Percentiles rank a stretch among this genome's conserved stretches.
Conservation (phyloP, 64 coral and sea anemone genomes). For the Astreopora myriophthalma region DNA sequence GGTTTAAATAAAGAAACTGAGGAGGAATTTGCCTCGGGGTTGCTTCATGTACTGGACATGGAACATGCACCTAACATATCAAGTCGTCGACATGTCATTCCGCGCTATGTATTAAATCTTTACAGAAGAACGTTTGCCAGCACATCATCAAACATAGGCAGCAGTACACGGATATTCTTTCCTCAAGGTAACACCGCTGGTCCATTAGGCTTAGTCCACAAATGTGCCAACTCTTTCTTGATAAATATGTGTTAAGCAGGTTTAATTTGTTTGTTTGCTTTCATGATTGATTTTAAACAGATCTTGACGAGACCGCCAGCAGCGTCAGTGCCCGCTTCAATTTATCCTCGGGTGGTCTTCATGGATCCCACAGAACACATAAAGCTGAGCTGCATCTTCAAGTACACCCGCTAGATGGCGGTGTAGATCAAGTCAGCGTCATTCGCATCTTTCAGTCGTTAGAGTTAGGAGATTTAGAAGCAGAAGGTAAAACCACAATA, state of each 20-base stretch:
- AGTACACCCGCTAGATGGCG: not conserved
- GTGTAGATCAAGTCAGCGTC: not conserved
- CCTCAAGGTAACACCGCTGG: constrained; percentile 21
- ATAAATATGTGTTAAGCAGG: constrained; percentile 6
- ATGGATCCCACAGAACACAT: not conserved
- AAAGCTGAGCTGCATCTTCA: constrained; percentile 19
- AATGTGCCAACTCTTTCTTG: constrained; percentile 17
- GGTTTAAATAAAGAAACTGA: not conserved
- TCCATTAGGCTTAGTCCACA: not conserved
- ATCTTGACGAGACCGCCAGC: not conserved
- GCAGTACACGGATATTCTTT: not conserved
- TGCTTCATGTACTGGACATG: constrained; percentile 28
- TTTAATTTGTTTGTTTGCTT: constrained; percentile 43
- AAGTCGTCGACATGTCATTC: constrained; percentile 9
- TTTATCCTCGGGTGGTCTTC: not conserved
- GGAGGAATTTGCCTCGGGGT: constrained; percentile 26
- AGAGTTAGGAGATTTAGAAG: not conserved
- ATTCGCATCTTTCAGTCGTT: not conserved
- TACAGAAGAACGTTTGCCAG: constrained; percentile 13
- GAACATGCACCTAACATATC: constrained; percentile 36
- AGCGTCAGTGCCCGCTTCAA: not conserved
- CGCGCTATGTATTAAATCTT: not conserved
- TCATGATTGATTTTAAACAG: constrained; percentile 43
- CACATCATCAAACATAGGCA: not conserved
- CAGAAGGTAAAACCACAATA: not conserved